Conservation (phyloP, 2,113 vertebrate species). For the Neogobius melanostomus region DNA sequence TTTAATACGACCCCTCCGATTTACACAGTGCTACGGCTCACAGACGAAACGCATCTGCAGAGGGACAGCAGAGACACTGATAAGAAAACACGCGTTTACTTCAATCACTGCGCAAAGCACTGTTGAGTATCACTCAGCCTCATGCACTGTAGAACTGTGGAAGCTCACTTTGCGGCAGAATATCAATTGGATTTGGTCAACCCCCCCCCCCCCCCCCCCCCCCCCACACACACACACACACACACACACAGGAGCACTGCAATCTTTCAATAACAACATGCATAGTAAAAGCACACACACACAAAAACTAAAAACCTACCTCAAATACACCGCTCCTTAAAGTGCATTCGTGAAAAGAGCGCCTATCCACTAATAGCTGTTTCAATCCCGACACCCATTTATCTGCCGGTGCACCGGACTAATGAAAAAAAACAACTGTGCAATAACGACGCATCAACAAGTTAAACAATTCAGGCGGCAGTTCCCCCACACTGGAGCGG, state of each 20-base stretch:
- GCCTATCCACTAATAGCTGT: conserved; percentile 48
- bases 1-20: conserved; percentile 57
- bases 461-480: conserved; percentile 67
- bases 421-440: conserved; percentile 20
- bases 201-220: not conserved
- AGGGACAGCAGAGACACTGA: conserved; percentile 52
- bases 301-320: conserved; percentile 48
- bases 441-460: conserved; percentile 72
- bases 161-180: conserved; percentile 69
- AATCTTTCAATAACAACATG: conserved; percentile 10
- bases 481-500: conserved; percentile 43
- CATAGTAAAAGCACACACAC: conserved; percentile 7
- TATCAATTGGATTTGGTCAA: conserved; percentile 41
- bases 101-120: conserved; percentile 51
- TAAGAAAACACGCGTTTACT: conserved; percentile 45
- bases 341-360: conserved; percentile 50
- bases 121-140: conserved; percentile 41
- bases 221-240: conserved; percentile 20
- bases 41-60: conserved; percentile 68
- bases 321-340: conserved; percentile 52
- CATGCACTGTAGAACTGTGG: conserved; percentile 37
- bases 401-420: conserved; percentile 57
- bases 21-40: conserved; percentile 66
- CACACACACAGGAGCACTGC: not conserved
- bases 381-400: conserved; percentile 61